Conservation (phyloP, 2,797 vertebrate genomes). For the Odontamblyopus lacepedii region DNA sequence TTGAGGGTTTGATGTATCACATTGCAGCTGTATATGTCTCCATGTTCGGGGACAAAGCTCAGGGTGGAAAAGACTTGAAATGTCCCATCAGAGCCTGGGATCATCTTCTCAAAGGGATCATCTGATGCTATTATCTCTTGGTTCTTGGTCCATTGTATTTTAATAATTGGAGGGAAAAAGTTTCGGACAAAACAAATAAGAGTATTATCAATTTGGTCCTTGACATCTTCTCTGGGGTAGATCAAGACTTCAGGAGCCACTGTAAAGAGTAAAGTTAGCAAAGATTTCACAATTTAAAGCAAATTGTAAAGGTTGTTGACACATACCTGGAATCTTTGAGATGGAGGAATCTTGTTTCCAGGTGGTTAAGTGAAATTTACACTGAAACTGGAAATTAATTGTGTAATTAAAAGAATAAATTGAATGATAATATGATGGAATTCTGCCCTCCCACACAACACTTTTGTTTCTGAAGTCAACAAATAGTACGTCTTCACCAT, state of each 20-base stretch:
- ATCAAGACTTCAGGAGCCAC: conserved; percentile 35
- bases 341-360: conserved; percentile 12
- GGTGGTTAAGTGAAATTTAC: fast-evolving
- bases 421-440: background rate
- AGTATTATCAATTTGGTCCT: conserved; percentile 62
- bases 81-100: conserved; percentile 34
- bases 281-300: background rate
- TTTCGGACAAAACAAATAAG: conserved; percentile 73
- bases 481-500: conserved; percentile 15
- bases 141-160: conserved; percentile 66
- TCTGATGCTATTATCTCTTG: conserved; percentile 10
- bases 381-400: fast-evolving
- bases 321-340: conserved; percentile 6
- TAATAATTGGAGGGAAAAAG: conserved; percentile 68
- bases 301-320: background rate
- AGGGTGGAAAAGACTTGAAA: conserved; percentile 72
- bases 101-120: conserved; percentile 25
- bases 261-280: conserved; percentile 12
- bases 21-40: conserved; percentile 48
- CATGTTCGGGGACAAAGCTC: conserved; percentile 35
- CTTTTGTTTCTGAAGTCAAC: conserved; percentile 24
- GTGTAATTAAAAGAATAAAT: background rate
- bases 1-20: conserved; percentile 37
- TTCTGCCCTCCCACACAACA: conserved; percentile 10
- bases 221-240: conserved; percentile 43